Conservation (phyloP, 2,797 vertebrate species). For the Allenopithecus nigroviridis region DNA sequence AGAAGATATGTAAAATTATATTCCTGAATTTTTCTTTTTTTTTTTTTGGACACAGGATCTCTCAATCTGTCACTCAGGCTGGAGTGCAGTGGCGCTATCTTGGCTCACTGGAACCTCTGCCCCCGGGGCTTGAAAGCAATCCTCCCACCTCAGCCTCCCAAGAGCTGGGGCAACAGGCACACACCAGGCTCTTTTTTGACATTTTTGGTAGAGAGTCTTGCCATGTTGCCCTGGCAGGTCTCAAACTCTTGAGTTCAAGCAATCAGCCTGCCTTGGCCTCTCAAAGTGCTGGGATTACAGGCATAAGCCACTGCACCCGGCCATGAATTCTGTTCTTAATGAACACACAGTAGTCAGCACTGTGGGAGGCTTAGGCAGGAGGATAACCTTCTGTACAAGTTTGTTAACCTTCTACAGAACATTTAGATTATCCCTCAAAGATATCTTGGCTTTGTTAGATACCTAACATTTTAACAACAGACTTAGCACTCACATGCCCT, state of each 20-base stretch:
- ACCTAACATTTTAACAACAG: not conserved
- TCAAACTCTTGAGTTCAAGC: not conserved
- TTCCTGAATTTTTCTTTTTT: not conserved
- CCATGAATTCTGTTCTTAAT: constrained; percentile 3
- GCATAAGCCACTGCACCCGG: not conserved
- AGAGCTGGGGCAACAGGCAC: not conserved
- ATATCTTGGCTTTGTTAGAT: not conserved
- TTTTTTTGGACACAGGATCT: not conserved
- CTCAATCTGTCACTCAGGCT: not conserved
- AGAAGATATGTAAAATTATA: not conserved
- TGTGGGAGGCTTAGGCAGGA: not conserved
- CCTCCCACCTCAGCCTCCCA: not conserved
- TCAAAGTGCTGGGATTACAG: not conserved
- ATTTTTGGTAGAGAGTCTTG: not conserved
- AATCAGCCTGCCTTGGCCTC: not conserved
- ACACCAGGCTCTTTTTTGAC: not conserved
- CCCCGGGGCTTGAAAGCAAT: not conserved
- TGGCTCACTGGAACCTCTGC: not conserved
- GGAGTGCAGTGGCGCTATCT: not conserved
- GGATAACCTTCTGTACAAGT: not conserved
- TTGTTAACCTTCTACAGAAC: constrained; percentile 4
- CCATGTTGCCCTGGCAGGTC: not conserved
- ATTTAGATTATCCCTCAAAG: not conserved
- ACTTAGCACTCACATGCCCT: not conserved
- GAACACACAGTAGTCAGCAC: not conserved